These are phyloP conservation scores for Calliopsis andreniformis DNA, from an alignment of 1,140 invertebrate genomes.

Conservation along the genomic window DNA sequence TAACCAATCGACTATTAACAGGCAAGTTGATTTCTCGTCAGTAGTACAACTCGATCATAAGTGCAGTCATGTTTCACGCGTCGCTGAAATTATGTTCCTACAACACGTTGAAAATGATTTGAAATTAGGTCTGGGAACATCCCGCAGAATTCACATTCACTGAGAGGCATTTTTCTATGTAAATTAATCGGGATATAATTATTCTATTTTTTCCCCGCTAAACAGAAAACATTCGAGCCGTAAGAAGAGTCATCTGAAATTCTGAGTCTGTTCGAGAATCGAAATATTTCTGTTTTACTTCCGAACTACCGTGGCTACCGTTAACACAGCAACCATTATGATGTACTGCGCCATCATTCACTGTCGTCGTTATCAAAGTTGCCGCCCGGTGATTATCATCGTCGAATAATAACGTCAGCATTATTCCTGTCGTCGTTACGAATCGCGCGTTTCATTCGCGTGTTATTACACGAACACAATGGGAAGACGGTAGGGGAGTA, in stretches of 20 bases:
- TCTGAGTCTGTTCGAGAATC: too few relatives aligned
- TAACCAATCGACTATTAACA: conserved; percentile 34
- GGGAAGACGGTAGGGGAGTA: neutral
- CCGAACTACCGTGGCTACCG: too few relatives aligned
- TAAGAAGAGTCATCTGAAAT: too few relatives aligned
- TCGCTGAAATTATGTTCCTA: conserved; percentile 52
- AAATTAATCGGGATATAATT: too few relatives aligned
- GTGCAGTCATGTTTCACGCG: conserved; percentile 18
- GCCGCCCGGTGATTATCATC: neutral
- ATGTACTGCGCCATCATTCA: neutral
- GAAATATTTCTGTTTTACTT: too few relatives aligned
- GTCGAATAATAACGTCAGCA: conserved; percentile 12
- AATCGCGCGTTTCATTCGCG: conserved; percentile 10
- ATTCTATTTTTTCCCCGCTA: too few relatives aligned
- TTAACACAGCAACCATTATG: neutral
- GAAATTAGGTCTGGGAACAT: conserved; percentile 57
- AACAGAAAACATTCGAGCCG: too few relatives aligned
- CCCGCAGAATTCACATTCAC: neutral
- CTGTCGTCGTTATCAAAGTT: conserved; percentile 28
- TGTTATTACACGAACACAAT: conserved; percentile 9
- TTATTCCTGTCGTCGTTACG: neutral
- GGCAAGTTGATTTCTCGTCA: neutral
- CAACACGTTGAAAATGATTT: conserved; percentile 57
- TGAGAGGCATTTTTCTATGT: too few relatives aligned
- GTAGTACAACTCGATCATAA: too few relatives aligned